These are phyloP conservation scores for Psittacula cyanocephala DNA, from an alignment of 2,113 vertebrate species.

Conservation along the genomic window DNA sequence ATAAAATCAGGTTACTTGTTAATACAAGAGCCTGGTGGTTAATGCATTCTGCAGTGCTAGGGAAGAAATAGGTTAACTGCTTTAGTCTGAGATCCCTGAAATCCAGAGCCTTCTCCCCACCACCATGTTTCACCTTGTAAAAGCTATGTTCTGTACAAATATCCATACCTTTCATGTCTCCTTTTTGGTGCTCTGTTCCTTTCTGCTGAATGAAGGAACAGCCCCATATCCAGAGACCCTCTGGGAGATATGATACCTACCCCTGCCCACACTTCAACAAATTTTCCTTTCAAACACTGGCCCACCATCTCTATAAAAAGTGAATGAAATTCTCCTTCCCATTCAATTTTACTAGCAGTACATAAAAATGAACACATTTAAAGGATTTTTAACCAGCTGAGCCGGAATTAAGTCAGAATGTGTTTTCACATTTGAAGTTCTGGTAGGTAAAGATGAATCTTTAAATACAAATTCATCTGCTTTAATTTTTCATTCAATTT, in stretches of 20 bases:
- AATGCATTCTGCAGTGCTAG: not conserved
- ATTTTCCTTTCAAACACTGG: not conserved
- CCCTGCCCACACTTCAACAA: not conserved
- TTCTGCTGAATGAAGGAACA: not conserved
- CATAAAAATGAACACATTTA: not conserved
- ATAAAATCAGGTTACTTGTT: not conserved
- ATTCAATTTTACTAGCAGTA: not conserved
- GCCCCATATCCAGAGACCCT: not conserved
- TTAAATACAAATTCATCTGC: not conserved
- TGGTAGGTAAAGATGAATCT: not conserved
- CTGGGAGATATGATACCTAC: not conserved
- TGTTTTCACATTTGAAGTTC: not conserved
- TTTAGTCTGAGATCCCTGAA: not conserved
- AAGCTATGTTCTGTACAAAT: not conserved
- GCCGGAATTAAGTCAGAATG: not conserved
- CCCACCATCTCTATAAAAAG: not conserved
- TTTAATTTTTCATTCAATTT: not conserved
- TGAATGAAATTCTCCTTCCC: not conserved
- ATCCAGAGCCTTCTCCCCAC: not conserved
- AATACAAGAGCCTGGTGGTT: not conserved
- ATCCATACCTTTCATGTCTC: not conserved
- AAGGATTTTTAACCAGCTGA: not conserved
- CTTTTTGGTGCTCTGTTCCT: not conserved
- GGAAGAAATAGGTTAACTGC: not conserved
- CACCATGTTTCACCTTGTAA: not conserved